Base-by-base conservation (phyloP, 1,140 invertebrate genomes). In the Bombus superbus region DNA sequence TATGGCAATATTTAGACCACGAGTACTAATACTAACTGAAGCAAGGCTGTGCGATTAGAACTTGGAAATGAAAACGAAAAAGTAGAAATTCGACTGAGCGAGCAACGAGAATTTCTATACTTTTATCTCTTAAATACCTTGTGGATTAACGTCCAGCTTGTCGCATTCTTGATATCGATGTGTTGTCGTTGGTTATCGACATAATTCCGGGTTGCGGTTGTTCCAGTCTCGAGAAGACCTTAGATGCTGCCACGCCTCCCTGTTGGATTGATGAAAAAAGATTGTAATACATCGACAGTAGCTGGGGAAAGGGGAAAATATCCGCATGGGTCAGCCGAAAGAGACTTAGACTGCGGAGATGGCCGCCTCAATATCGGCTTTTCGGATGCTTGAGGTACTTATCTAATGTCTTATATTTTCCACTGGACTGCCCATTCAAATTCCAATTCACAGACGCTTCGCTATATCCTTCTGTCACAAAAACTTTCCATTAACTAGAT, bases 311-410 rank as follows among this genome's bases (percentile, higher is more conserved):
- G 90, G 90, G 86, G 88, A 94, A 95, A 95, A 94, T 95, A 95
- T 95, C 94, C 94, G 94, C 94, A 94, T 94, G 94, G 94, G 94
- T 95, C 94, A 95, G 94, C 94, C 93, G 90, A 94, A 93, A 95
- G 93, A 90, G 91, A 94, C 94, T 95, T 95, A 95, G 90, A 94
- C 92, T 88, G 87, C 84, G 89, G 91, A 94, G 92, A 93, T 92
- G 92, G 90, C 88, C 90, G 92, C 88, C 90, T 86, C 93, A 93
- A 95, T 95, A 95, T 95, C 94, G 94, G 94, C 94, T 95, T 95
- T 95, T 59, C 89, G 90, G 91, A 92, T 94, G 92, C 93, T 94
- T 90, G 78, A 92, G 87, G 92, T 93, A 94, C 94, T 95, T 94
- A 94, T 95, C 94, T 94, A 94, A 94, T 94, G 93, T 93, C 93